A percentile compares a stretch with the other conserved stretches of the same genome.
phyloP scores from a whole-genome alignment of 23 tunicate species.

The Styela clava region DNA sequence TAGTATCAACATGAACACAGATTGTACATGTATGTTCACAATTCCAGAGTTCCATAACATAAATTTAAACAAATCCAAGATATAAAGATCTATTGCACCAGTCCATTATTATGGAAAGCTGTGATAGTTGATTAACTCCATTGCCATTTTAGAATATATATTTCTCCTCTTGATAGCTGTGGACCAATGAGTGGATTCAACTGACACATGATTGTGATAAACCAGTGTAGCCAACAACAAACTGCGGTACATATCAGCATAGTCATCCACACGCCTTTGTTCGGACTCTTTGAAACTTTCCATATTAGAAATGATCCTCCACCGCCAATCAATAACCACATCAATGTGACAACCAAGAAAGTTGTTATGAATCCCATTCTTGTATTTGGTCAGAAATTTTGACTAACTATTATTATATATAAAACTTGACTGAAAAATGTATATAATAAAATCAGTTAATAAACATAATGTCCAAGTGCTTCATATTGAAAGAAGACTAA shows the following conservation, averaged over 20 bases:
- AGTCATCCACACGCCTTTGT: slow-evolving; percentile 75
- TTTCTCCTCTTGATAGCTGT: slow-evolving; percentile 44
- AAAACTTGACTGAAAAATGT: too few species aligned
- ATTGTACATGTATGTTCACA: too few species aligned
- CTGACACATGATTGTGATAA: slow-evolving; percentile 77
- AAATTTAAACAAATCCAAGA: too few species aligned
- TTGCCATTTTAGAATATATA: slow-evolving; percentile 70
- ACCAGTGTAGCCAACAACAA: slow-evolving; percentile 95
- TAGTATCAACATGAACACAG: too few species aligned
- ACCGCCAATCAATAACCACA: slow-evolving; percentile 65
- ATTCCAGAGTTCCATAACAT: too few species aligned
- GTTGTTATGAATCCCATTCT: slow-evolving; percentile 9
- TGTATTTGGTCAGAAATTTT: too few species aligned
- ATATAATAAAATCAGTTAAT: too few species aligned
- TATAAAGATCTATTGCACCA: too few species aligned
- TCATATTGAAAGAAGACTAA: too few species aligned
- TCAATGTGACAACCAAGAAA: slow-evolving; percentile 59
- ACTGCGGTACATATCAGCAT: slow-evolving; percentile 79
- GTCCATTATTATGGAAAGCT: too few species aligned
- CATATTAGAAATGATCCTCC: slow-evolving; percentile 54
- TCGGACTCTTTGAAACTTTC: slow-evolving; percentile 67
- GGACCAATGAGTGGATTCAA: slow-evolving; percentile 95
- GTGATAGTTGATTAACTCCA: slow-evolving; percentile 47
- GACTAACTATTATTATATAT: too few species aligned
- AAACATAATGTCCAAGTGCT: too few species aligned